phyloP scores from a whole-genome alignment of 2,797 vertebrate species.

The Amazona finschi region DNA sequence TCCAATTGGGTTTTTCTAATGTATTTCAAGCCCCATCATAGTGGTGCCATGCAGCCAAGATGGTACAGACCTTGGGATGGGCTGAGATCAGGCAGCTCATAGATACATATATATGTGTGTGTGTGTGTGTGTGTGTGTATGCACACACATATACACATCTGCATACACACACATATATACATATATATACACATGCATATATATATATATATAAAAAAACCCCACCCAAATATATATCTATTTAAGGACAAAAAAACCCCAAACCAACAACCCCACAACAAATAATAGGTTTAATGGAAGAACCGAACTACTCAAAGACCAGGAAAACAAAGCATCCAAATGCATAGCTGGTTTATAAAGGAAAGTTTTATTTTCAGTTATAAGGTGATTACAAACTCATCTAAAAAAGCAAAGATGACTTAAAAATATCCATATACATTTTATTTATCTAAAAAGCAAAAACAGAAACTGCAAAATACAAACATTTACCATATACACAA shows the following conservation, averaged over 20 bases:
- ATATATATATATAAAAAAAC: neutral
- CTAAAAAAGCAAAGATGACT: slow-evolving; percentile 81
- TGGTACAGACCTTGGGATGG: neutral
- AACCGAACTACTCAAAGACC: neutral
- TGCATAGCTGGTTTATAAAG: slow-evolving; percentile 64
- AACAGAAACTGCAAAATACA: slow-evolving; percentile 73
- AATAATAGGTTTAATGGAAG: neutral
- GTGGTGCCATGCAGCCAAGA: too few species aligned
- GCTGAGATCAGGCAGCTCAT: neutral
- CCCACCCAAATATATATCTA: neutral
- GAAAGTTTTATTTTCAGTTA: slow-evolving; percentile 79
- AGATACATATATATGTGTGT: neutral
- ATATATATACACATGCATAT: too few species aligned
- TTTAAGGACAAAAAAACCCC: neutral
- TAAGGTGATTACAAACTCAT: slow-evolving; percentile 82
- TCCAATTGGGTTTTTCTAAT: neutral
- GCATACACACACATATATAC: neutral
- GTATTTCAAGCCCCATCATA: rapidly evolving
- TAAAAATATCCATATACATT: slow-evolving; percentile 82
- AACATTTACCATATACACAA: slow-evolving; percentile 75
- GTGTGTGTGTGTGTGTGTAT: neutral
- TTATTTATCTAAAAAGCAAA: slow-evolving; percentile 80
- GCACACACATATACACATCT: too few species aligned
- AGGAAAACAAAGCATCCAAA: neutral
- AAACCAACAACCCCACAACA: neutral